A percentile compares a stretch with the other conserved stretches of the same genome.
phyloP scores from a whole-genome alignment of 2,113 vertebrate species.

The Meriones unguiculatus region DNA sequence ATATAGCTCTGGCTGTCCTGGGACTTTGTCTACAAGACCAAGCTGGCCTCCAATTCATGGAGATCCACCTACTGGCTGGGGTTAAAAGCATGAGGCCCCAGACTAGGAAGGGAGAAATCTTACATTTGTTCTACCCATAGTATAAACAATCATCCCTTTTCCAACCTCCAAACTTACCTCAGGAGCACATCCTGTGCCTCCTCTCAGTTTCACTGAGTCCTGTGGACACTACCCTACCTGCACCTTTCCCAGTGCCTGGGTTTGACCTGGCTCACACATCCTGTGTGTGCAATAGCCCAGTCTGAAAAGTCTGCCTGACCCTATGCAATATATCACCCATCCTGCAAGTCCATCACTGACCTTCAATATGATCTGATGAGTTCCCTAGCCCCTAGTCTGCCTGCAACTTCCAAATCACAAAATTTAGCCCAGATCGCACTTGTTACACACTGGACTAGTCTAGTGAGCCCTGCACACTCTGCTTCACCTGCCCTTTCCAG shows the following conservation, averaged over 20 bases:
- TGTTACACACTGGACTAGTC: not conserved
- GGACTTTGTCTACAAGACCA: not conserved
- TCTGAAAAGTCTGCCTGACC: not conserved
- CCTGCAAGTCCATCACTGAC: too few relatives aligned
- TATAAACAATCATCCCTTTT: not conserved
- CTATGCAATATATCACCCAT: not conserved
- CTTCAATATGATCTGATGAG: not conserved
- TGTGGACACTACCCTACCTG: not conserved
- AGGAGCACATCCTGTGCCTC: not conserved
- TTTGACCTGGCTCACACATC: not conserved
- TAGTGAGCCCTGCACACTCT: not conserved
- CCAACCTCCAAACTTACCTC: not conserved
- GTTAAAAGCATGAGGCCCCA: not conserved
- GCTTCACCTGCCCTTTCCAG: not conserved
- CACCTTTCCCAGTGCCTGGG: not conserved
- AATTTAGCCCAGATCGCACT: not conserved
- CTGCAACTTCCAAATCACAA: not conserved
- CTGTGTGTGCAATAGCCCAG: not conserved
- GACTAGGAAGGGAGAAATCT: not conserved
- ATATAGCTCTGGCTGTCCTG: not conserved
- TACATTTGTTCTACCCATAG: not conserved
- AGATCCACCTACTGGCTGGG: not conserved
- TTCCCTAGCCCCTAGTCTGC: not conserved
- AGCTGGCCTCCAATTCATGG: not conserved
- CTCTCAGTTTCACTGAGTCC: not conserved